Evolutionary conservation across 2,888 invertebrate species (phyloP).

Genomic region (Scelioninae gen. 2): DNA sequence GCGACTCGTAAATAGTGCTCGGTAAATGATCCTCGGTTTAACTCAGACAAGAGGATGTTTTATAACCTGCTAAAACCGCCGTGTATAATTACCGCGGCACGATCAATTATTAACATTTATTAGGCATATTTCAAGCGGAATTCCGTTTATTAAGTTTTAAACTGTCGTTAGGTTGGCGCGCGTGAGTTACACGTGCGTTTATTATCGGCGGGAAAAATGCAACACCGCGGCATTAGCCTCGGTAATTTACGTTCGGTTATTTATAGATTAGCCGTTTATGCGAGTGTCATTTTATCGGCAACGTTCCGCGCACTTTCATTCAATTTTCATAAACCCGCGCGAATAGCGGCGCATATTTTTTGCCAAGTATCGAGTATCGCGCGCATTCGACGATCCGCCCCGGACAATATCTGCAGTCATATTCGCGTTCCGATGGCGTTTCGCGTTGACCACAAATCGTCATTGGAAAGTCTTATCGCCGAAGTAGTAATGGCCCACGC

Average conservation of each 20-base stretch:
- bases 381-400: slow-evolving; percentile 16
- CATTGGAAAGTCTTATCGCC: slow-evolving; percentile 49
- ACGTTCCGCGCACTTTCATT: slow-evolving; percentile 26
- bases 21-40: background rate
- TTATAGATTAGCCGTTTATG: slow-evolving; percentile 31
- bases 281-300: slow-evolving; percentile 34
- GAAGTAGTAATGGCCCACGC: slow-evolving; percentile 41
- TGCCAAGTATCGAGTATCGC: slow-evolving; percentile 20
- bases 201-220: slow-evolving; percentile 29
- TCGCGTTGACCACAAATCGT: slow-evolving; percentile 36
- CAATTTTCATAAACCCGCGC: slow-evolving; percentile 41
- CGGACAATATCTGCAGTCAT: slow-evolving; percentile 40
- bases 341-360: slow-evolving; percentile 20
- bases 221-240: background rate
- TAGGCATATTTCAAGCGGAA: slow-evolving; percentile 33
- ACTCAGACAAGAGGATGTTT: slow-evolving; percentile 2
- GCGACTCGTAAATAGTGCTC: background rate
- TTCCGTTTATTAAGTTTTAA: slow-evolving; percentile 50
- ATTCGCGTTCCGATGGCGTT: slow-evolving; percentile 19
- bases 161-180: slow-evolving; percentile 37
- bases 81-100: slow-evolving; percentile 10
- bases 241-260: slow-evolving; percentile 31
- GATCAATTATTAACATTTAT: slow-evolving; percentile 34
- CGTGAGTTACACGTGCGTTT: slow-evolving; percentile 33
- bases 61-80: slow-evolving; percentile 17